Percentiles rank a stretch among this genome's conserved stretches.
phyloP scores from a whole-genome alignment of 2,888 invertebrate species.

The Caenorhabditis wallacei region DNA sequence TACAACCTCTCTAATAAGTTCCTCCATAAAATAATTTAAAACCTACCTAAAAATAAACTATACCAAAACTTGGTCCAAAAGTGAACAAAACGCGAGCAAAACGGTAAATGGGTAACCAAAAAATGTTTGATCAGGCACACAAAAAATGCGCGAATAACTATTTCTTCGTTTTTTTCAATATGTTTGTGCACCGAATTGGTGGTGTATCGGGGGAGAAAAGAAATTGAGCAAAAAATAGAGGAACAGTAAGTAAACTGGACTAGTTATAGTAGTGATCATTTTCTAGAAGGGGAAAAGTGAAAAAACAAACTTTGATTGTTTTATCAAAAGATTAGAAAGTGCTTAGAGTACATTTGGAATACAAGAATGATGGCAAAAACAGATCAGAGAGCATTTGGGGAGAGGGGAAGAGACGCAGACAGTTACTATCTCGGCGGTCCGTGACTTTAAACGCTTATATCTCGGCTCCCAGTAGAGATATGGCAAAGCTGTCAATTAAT shows the following conservation, averaged over 20 bases:
- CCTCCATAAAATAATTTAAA: background rate
- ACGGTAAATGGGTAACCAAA: background rate
- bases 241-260: constrained; percentile 35
- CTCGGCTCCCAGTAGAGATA: too few relatives aligned
- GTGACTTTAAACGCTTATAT: too few relatives aligned
- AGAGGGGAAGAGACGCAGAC: too few relatives aligned
- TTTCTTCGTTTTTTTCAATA: constrained; percentile 24
- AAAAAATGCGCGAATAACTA: constrained; percentile 59
- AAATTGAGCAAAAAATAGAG: constrained; percentile 11
- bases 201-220: background rate
- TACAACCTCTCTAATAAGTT: too few relatives aligned
- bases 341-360: background rate
- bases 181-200: constrained; percentile 62
- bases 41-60: too few relatives aligned
- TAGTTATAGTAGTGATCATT: background rate
- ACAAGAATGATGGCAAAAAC: background rate
- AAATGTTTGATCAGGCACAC: constrained; percentile 50
- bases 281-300: background rate
- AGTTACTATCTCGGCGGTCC: too few relatives aligned
- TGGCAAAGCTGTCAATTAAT: too few relatives aligned
- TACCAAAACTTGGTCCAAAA: background rate
- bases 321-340: constrained; percentile 9
- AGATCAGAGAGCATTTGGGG: background rate
- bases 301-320: constrained; percentile 13
- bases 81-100: background rate